Percentiles rank a stretch among this genome's conserved stretches.
These are phyloP conservation scores for Esox lucius DNA, from an alignment of 2,797 vertebrate genomes.

Conservation along the genomic window DNA sequence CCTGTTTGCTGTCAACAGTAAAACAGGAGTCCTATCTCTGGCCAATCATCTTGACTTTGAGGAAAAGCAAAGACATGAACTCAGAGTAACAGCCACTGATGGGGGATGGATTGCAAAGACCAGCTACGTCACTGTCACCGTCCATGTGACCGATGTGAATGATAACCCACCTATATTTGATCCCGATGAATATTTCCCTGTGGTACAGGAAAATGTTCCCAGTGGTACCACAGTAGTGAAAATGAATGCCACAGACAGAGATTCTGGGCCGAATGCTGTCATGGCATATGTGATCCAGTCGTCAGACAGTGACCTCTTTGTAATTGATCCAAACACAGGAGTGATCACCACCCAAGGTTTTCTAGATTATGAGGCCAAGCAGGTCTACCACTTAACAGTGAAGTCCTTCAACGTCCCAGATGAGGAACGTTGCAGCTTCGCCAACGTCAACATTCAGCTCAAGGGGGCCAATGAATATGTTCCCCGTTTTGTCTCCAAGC, in stretches of 20 bases:
- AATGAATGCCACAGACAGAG: conserved; percentile 86
- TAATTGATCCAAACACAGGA: conserved; percentile 95
- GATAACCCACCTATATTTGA: conserved; percentile 91
- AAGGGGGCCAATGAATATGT: conserved; percentile 97
- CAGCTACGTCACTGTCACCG: conserved; percentile 84
- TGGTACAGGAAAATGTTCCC: conserved; percentile 93
- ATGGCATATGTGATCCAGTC: conserved; percentile 92
- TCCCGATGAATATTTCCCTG: conserved; percentile 87
- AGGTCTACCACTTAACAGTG: conserved; percentile 92
- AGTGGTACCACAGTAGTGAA: conserved; percentile 94
- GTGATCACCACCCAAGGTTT: conserved; percentile 97
- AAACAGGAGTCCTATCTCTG: conserved; percentile 85
- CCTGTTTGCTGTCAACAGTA: conserved; percentile 85
- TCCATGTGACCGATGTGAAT: conserved; percentile 90
- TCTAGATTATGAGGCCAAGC: conserved; percentile 95
- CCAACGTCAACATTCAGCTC: conserved; percentile 89
- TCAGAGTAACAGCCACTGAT: conserved; percentile 87
- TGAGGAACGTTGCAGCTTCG: conserved; percentile 94
- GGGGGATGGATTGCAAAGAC: conserved; percentile 94
- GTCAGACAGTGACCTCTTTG: conserved; percentile 95
- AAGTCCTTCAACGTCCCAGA: conserved; percentile 98
- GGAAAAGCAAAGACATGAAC: conserved; percentile 82
- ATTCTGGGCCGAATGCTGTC: conserved; percentile 88
- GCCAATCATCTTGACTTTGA: conserved; percentile 89
- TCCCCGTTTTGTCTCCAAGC: conserved; percentile 95